Conservation (phyloP, 2,113 vertebrate genomes). For the Cynocephalus volans region DNA sequence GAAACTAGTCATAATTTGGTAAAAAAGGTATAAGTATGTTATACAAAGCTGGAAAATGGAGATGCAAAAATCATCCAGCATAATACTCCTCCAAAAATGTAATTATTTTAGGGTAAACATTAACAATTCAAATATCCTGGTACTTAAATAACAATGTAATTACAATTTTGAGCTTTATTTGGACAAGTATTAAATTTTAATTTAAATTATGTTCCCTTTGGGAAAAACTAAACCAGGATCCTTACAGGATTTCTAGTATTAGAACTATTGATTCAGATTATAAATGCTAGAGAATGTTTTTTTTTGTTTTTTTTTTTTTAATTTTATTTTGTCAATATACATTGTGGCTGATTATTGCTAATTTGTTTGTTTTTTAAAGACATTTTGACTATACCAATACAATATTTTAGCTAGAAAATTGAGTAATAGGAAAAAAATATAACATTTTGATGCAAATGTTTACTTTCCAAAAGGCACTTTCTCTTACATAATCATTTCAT, state of each 20-base stretch:
- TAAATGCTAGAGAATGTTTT: neutral
- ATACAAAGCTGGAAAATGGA: neutral
- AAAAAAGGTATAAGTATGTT: neutral
- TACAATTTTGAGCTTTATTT: slow-evolving; percentile 30
- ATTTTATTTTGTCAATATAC: no score
- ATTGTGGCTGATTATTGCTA: no score
- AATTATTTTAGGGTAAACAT: slow-evolving; percentile 22
- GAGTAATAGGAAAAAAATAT: no score
- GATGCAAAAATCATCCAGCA: neutral
- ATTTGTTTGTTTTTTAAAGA: neutral
- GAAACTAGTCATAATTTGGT: neutral
- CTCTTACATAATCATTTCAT: neutral
- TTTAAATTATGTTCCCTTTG: neutral
- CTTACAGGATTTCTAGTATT: neutral
- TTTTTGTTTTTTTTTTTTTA: no score
- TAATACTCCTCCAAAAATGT: neutral
- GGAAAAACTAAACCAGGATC: neutral
- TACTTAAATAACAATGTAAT: neutral
- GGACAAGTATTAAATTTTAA: neutral
- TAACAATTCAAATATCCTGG: neutral
- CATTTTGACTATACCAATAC: neutral
- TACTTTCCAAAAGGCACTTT: neutral
- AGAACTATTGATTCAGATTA: neutral
- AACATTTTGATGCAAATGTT: no score
- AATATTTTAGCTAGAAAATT: neutral